Evolutionary conservation across 1,140 invertebrate genomes (phyloP), one percentile per base, ranked within the genome.

Genomic region (Belonocnema kinseyi): DNA sequence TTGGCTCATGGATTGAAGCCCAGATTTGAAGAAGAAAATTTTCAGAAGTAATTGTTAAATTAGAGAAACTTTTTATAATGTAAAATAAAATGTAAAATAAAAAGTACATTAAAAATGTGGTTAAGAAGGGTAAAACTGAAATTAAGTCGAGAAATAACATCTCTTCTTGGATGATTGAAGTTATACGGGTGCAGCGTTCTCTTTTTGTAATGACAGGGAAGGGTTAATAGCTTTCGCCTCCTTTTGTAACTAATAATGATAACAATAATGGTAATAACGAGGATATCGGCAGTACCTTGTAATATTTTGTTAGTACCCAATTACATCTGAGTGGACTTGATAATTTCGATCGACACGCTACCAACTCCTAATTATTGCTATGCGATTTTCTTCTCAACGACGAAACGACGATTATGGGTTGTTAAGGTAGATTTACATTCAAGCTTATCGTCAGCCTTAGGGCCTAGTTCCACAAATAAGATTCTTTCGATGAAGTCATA

Each of bases 301-400:
- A 81, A 82, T 84, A 80, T 84, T 82, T 82, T 80, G 83, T 81
- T 79, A 80, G 78, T 76, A 78, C 46, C 80, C 78, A 84, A 82
- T 84, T 80, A 84, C 77, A 77, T 58, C 33, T 66, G 79, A 75
- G 70, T 74, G 56, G 79, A 79, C 75, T 78, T 51, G 79, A 76
- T 82, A 84, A 84, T 84, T 84, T 79, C 75, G 76, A 76, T 80
- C 79, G 76, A 74, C 81, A 81, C 81, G 81, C 79, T 78, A 84
- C 70, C 72, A 53, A 50, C 51, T 74, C 77, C 52, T 76, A 78
- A 78, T 80, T 80, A 82, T 82, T 78, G 53, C 56, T 51, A 70
- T 54, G 66, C 66, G 75, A 74, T 81, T 50, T 76, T 77, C 72
- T 19, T 73, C 26, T 73, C 71, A 77, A 77, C 70, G 73, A 78